phyloP scores from a whole-genome alignment of 2,113 vertebrate species.

The Parotia lawesii region DNA sequence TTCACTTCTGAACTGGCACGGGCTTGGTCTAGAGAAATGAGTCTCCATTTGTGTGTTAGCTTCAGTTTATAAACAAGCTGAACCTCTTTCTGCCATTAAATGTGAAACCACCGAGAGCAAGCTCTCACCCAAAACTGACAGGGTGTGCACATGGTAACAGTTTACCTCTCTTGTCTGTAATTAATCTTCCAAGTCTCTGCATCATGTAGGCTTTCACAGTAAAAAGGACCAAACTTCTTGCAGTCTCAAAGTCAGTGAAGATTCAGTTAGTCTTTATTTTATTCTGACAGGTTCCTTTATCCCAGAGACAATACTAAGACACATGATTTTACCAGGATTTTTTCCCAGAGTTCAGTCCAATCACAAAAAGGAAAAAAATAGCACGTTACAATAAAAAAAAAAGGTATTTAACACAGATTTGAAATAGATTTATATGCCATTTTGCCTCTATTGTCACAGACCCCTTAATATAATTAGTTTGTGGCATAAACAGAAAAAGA shows the following conservation, averaged over 20 bases:
- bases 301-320: conserved; percentile 3
- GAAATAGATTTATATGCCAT: not conserved
- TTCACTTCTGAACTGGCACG: fast-evolving
- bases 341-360: not conserved
- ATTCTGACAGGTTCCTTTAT: conserved; percentile 25
- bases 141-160: not conserved
- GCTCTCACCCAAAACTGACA: not conserved
- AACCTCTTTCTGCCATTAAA: not conserved
- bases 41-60: not conserved
- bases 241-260: conserved; percentile 26
- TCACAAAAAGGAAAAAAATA: not conserved
- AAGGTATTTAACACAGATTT: not conserved
- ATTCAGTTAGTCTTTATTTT: conserved; percentile 44
- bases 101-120: not conserved
- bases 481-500: not conserved
- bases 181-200: not conserved
- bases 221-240: conserved; percentile 5
- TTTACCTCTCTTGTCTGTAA: not conserved
- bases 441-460: not conserved
- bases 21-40: not conserved
- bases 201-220: not conserved
- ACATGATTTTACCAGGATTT: not conserved
- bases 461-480: not conserved
- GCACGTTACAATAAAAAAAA: not conserved
- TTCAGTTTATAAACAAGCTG: not conserved